A percentile compares a stretch with the other conserved stretches of the same genome.
Conservation (phyloP, 1,140 invertebrate species). For the Spodoptera litura region DNA sequence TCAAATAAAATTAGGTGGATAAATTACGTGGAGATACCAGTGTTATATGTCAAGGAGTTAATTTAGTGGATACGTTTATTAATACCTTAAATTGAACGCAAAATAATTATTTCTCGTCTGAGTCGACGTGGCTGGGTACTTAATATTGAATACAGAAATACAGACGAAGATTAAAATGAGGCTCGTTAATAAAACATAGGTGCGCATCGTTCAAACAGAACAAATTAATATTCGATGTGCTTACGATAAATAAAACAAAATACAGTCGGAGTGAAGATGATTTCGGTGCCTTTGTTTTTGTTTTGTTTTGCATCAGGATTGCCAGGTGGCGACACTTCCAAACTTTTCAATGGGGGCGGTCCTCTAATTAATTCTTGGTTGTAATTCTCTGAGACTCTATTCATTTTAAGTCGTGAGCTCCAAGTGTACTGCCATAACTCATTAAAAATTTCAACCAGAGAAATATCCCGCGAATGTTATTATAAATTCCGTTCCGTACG, state of each 20-base stretch:
- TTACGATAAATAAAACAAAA: slow-evolving; percentile 56
- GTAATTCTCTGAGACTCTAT: slow-evolving; percentile 57
- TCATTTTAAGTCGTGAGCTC: slow-evolving; percentile 50
- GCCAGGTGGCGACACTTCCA: slow-evolving; percentile 67
- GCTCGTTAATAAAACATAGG: slow-evolving; percentile 1
- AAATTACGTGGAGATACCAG: slow-evolving; percentile 21
- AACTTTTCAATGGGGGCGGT: slow-evolving; percentile 64
- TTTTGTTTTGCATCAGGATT: slow-evolving; percentile 61
- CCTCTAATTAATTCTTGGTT: slow-evolving; percentile 69
- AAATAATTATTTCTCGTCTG: slow-evolving; percentile 16
- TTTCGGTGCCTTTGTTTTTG: slow-evolving; percentile 58
- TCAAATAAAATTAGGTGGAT: slow-evolving; percentile 25
- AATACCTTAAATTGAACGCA: slow-evolving; percentile 5
- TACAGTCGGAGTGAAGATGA: slow-evolving; percentile 56
- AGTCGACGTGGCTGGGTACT: background rate
- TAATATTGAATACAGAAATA: slow-evolving; percentile 11
- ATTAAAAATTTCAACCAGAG: slow-evolving; percentile 61
- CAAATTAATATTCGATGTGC: slow-evolving; percentile 60
- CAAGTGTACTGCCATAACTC: slow-evolving; percentile 53
- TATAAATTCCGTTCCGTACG: slow-evolving; percentile 54
- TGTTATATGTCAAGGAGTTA: slow-evolving; percentile 32
- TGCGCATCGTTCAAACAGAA: slow-evolving; percentile 20
- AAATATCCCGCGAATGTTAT: slow-evolving; percentile 59
- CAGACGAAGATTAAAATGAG: slow-evolving; percentile 2
- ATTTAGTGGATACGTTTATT: slow-evolving; percentile 28